These are phyloP conservation scores for Brachionus plicatilis DNA, from an alignment of 1,140 invertebrate genomes.

Conservation along the genomic window DNA sequence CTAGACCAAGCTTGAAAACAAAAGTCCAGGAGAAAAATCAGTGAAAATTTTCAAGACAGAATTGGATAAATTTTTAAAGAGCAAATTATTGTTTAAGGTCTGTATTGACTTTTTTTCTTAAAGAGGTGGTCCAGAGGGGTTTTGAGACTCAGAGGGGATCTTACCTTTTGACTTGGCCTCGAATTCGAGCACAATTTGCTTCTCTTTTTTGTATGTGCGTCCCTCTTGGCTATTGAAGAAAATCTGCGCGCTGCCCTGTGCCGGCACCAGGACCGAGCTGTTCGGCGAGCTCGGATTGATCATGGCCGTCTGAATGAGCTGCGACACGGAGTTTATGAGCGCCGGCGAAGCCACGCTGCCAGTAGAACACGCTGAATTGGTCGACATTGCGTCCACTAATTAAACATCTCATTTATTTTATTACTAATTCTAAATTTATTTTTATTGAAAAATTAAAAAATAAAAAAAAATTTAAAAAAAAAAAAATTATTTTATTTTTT, in stretches of 20 bases:
- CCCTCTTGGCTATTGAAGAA: conserved; percentile 29
- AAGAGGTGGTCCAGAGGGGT: no score
- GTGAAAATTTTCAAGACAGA: no score
- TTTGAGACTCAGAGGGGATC: neutral
- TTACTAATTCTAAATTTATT: neutral
- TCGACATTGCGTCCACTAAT: neutral
- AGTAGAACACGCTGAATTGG: conserved; percentile 5
- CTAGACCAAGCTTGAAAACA: no score
- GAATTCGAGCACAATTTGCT: conserved; percentile 37
- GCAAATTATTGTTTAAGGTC: no score
- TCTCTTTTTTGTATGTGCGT: conserved; percentile 38
- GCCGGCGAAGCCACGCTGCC: neutral
- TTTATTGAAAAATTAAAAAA: neutral
- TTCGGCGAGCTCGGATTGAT: neutral
- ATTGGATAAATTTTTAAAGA: no score
- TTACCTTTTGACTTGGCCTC: conserved; percentile 28
- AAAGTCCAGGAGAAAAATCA: no score
- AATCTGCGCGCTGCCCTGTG: neutral
- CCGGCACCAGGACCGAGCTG: neutral
- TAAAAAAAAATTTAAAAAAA: neutral
- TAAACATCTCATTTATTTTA: neutral
- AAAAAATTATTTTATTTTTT: neutral
- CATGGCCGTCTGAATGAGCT: neutral
- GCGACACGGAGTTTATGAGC: neutral
- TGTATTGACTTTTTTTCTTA: no score